Evolutionary conservation across 2,888 invertebrate genomes (phyloP), one percentile per base, ranked within the genome.

Genomic region (Thymelicus acteon): DNA sequence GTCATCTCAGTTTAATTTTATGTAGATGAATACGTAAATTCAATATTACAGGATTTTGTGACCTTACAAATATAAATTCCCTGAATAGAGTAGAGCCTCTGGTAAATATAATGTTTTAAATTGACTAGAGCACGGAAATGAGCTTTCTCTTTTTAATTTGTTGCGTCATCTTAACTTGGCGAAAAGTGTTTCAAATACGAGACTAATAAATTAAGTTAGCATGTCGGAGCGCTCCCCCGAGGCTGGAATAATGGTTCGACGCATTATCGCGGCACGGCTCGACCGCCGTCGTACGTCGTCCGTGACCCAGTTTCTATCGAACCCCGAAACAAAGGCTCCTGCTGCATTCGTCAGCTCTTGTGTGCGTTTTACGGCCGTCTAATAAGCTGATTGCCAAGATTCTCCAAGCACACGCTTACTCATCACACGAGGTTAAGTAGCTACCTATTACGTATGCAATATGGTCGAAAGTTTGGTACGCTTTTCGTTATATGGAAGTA

Each of bases 241-340:
- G 72, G 73, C 68, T 74, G 75, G 75, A 78, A 77, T 79, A 80
- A 81, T 80, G 76, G 77, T 74, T 74, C 72, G 73, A 74, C 75
- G 78, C 79, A 80, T 82, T 80, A 81, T 78, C 79, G 77, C 78
- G 67, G 74, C 75, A 72, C 74, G 72, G 63, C 40, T 58, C 49
- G 37, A 7, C 57, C 31, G 12, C 57, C 39, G 58, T 12, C 60
- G 39, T 8, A 15, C 39, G 73, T 72, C 73, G 76, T 57, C 79
- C 83, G 76, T 83, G 85, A 84, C 85, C 84, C 74, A 80, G 74
- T 80, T 82, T 76, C 73, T 74, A 72, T 72, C 61, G 70, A 67
- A 71, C 57, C 67, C 69, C 71, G 66, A 71, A 73, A 75, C 76
- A 75, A 74, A 74, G 73, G 60, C 71, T 65, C 63, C 72, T 60